Base-by-base conservation (phyloP, 2,113 vertebrate species). In the Herpailurus yagouaroundi region DNA sequence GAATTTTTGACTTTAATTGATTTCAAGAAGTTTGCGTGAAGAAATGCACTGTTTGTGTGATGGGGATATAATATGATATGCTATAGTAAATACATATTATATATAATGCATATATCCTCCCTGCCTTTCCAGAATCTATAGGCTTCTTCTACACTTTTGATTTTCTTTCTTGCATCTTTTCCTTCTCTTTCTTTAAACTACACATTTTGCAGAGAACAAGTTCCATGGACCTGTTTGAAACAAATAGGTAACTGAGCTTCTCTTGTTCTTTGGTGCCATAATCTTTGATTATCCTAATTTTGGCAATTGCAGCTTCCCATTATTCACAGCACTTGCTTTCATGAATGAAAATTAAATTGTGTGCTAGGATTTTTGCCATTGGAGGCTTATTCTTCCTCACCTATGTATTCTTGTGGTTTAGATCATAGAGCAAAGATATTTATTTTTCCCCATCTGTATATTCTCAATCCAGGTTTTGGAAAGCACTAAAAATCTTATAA, bases 241-340 rank as follows among this genome's bases (percentile, higher is more conserved):
- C 82, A 97, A 95, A 92, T 89, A 80, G 41, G 7, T 82, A 81
- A 97, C 55, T 91, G 57, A 97, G 23, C 1, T 88, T 83, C 68
- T 91, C 36, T 73, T 96, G 50, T n/a, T 18, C 38, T 93, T 97
- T 91, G 38, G 25, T 95, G 50, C 16, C 15, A 97, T 97, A 94
- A 93, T 94, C 83, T 98, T 97, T n/a, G 38, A 73, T 97, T 94
- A 93, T 96, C 96, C n/a, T 92, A 96, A 97, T 83, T 82, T 88
- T 91, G 90, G 55, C 55, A 84, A 97, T 96, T 80, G 71, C 0
- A 57, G 41, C 85, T 95, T 84, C 31, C 41, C 60, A 80, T 90
- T 96, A 95, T 82, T 36, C 48, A 91, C 7, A 57, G 85, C 93
- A 93, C n/a, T 81, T 88, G 76, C 21, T 93, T 96, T 97, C 95